Percentiles rank a stretch among this genome's conserved stretches.
Conservation (phyloP, 1,140 invertebrate genomes). For the Heliconius nattereri region DNA sequence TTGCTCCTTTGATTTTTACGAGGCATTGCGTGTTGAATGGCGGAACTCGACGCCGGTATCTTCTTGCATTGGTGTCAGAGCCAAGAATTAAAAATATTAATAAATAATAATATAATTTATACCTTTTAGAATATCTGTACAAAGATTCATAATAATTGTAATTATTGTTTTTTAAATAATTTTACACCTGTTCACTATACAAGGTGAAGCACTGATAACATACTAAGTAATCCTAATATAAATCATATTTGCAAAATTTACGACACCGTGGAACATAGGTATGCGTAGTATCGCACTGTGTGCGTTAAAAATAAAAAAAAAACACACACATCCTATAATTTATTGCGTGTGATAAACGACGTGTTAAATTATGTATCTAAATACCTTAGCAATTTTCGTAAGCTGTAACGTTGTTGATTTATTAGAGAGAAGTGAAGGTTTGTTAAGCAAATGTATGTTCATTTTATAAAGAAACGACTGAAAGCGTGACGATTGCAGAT, state of each 20-base stretch:
- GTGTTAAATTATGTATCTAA: slow-evolving; percentile 14
- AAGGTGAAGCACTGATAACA: slow-evolving; percentile 52
- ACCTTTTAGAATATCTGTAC: no score
- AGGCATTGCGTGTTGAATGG: no score
- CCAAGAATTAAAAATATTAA: no score
- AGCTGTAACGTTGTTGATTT: not conserved
- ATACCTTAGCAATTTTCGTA: slow-evolving; percentile 16
- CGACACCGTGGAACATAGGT: slow-evolving; percentile 61
- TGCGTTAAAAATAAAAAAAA: slow-evolving; percentile 53
- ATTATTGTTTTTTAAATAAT: no score
- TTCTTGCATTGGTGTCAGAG: no score
- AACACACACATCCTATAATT: slow-evolving; percentile 38
- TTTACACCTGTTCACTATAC: not conserved
- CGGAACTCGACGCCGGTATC: no score
- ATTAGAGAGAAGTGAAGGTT: not conserved
- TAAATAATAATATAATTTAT: no score
- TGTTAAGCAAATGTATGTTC: not conserved
- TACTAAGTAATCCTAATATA: slow-evolving; percentile 65
- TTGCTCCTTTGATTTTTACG: no score
- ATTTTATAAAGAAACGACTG: no score
- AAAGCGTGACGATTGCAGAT: no score
- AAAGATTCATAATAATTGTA: no score
- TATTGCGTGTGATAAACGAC: slow-evolving; percentile 30
- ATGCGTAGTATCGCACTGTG: slow-evolving; percentile 57
- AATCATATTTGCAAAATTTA: slow-evolving; percentile 72